Conservation (phyloP, 2,888 invertebrate species). For the Phalangium opilio region DNA sequence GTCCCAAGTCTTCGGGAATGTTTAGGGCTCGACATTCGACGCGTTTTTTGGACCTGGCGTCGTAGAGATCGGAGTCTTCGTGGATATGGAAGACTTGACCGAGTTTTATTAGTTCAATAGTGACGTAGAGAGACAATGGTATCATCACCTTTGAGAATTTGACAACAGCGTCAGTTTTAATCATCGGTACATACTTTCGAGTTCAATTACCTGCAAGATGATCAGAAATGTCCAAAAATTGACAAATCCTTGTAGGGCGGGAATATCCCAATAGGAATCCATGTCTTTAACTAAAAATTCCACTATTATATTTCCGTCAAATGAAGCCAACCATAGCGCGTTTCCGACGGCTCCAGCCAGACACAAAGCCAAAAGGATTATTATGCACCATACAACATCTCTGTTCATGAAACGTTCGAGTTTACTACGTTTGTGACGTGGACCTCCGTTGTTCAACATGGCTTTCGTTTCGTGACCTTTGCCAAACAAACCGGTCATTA, state of each 20-base stretch:
- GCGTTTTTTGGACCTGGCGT: constrained; percentile 60
- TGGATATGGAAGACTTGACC: constrained; percentile 90
- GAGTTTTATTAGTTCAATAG: constrained; percentile 88
- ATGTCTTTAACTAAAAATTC: constrained; percentile 43
- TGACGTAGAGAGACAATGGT: constrained; percentile 88
- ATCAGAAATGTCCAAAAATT: constrained; percentile 94
- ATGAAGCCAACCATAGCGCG: constrained; percentile 61
- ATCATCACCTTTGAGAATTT: constrained; percentile 71
- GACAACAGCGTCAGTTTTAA: too few species aligned
- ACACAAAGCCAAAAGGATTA: constrained; percentile 74
- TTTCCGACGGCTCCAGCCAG: constrained; percentile 56
- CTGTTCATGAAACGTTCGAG: constrained; percentile 87
- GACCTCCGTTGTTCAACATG: constrained; percentile 92
- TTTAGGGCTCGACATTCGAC: constrained; percentile 86
- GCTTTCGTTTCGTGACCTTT: constrained; percentile 90
- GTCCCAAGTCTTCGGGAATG: constrained; percentile 93
- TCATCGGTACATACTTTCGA: too few species aligned
- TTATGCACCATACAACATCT: constrained; percentile 91
- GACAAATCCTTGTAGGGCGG: constrained; percentile 54
- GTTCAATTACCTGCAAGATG: constrained; percentile 60
- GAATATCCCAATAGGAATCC: constrained; percentile 24
- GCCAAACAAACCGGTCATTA: neutral
- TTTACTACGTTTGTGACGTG: constrained; percentile 78
- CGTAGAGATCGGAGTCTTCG: constrained; percentile 72
- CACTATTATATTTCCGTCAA: constrained; percentile 38